These are phyloP conservation scores for Asarcornis scutulata DNA, from an alignment of 2,113 vertebrate species.

Conservation along the genomic window DNA sequence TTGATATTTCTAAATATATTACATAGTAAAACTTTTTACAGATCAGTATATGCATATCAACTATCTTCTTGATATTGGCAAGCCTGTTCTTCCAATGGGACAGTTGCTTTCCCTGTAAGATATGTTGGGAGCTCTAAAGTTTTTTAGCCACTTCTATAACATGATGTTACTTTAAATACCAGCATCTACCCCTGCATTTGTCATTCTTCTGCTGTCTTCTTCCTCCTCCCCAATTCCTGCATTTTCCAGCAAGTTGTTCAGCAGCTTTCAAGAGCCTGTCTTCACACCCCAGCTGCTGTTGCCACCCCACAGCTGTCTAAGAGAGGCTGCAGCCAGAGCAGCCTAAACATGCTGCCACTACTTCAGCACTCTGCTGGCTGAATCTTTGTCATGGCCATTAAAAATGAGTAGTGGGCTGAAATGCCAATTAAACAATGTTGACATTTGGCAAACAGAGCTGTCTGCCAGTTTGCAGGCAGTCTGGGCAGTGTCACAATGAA, in stretches of 20 bases:
- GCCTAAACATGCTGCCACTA: fast-evolving
- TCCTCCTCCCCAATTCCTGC: not conserved
- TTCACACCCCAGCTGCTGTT: not conserved
- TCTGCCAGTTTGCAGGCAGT: conserved; percentile 9
- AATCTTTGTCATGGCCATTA: not conserved
- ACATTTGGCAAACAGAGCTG: conserved; percentile 26
- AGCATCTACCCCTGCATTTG: not conserved
- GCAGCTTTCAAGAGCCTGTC: not conserved
- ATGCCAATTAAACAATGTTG: conserved; percentile 16
- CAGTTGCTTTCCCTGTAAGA: not conserved
- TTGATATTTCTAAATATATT: not conserved
- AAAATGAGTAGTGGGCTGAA: not conserved
- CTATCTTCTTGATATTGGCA: not conserved
- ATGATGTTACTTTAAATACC: not conserved
- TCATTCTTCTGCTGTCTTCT: not conserved
- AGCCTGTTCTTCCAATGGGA: not conserved
- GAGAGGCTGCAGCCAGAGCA: not conserved
- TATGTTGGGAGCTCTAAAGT: not conserved
- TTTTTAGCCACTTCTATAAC: not conserved
- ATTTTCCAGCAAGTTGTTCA: not conserved
- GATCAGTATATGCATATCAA: not conserved
- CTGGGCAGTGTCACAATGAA: conserved; percentile 19
- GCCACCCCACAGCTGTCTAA: not conserved
- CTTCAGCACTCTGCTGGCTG: not conserved
- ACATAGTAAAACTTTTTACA: not conserved